Evolutionary conservation across 1,140 invertebrate species (phyloP).

Genomic region (Trichonephila clavata): DNA sequence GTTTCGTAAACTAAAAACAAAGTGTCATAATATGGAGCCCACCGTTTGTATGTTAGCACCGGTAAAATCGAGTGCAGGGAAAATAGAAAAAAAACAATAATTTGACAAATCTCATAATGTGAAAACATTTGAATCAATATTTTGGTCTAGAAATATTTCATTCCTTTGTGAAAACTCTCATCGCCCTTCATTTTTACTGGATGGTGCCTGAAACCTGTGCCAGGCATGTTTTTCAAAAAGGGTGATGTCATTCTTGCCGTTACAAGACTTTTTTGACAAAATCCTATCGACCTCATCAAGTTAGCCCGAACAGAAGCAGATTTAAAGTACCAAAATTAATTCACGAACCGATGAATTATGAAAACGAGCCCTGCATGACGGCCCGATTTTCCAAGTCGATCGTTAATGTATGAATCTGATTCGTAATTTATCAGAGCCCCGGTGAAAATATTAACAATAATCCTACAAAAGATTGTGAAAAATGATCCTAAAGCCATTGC

Average conservation of each 20-base stretch:
- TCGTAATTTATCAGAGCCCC: too few relatives aligned
- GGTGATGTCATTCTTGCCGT: background rate
- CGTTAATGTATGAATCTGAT: too few relatives aligned
- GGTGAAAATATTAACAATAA: too few relatives aligned
- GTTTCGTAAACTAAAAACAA: background rate
- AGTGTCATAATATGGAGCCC: background rate
- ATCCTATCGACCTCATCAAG: background rate
- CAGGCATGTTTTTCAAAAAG: background rate
- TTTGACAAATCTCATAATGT: background rate
- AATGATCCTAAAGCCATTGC: too few relatives aligned
- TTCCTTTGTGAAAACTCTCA: background rate
- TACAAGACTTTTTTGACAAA: background rate
- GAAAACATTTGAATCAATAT: background rate
- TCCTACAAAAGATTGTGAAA: too few relatives aligned
- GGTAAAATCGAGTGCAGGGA: background rate
- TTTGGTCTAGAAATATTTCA: background rate
- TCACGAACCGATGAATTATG: too few relatives aligned
- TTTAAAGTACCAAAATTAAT: too few relatives aligned
- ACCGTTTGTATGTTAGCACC: background rate
- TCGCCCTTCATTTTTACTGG: background rate
- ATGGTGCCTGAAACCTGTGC: background rate
- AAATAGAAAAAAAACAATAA: background rate
- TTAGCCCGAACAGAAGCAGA: background rate
- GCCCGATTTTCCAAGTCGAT: too few relatives aligned
- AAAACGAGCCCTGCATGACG: too few relatives aligned